Evolutionary conservation across 2,113 vertebrate genomes (phyloP).

Genomic region (Oreochromis niloticus): DNA sequence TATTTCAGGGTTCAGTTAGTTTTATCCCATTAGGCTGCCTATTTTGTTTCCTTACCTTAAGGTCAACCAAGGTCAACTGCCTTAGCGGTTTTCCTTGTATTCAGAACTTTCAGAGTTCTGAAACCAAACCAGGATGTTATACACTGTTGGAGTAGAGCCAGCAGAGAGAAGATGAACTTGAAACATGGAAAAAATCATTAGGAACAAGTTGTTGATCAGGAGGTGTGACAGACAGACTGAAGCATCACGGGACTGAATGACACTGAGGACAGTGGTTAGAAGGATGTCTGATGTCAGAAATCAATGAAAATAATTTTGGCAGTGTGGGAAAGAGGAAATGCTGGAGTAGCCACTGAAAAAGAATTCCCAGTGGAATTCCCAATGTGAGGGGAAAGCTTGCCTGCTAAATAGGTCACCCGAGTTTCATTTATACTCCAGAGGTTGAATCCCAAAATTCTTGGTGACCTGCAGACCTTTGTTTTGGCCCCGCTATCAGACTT

Average conservation of each 20-base stretch:
- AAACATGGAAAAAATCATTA: neutral
- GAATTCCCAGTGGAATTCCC: neutral
- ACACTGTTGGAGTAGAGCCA: neutral
- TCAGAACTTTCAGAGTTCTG: neutral
- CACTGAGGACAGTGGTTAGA: neutral
- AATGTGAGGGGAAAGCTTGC: rapidly evolving
- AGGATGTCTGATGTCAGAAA: neutral
- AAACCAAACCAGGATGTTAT: neutral
- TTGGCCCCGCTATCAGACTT: neutral
- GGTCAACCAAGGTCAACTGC: neutral
- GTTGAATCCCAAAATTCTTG: rapidly evolving
- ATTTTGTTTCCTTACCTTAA: rapidly evolving
- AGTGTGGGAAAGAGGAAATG: neutral
- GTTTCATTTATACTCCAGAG: neutral
- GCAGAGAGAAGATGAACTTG: neutral
- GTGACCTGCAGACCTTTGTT: neutral
- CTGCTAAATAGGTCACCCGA: neutral
- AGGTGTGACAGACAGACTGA: neutral
- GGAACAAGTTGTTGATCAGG: neutral
- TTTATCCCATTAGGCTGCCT: neutral
- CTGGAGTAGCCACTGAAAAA: neutral
- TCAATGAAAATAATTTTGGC: neutral
- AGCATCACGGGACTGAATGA: neutral
- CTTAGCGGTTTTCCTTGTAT: rapidly evolving
- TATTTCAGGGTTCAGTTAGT: neutral